phyloP scores from a whole-genome alignment of 2,888 invertebrate genomes.

The Entomobrya multifasciata region DNA sequence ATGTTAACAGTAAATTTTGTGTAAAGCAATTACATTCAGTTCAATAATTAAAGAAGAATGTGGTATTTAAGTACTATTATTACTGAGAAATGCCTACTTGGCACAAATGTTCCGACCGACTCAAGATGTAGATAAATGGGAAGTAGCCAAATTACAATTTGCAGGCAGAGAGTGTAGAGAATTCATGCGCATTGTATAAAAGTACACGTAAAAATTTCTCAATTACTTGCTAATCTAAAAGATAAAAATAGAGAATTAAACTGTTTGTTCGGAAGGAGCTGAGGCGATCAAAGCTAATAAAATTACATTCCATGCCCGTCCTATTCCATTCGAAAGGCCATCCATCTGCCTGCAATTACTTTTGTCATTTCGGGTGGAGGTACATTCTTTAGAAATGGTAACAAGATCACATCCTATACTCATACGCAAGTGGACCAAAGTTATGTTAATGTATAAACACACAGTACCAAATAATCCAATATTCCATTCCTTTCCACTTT shows the following conservation, averaged over 20 bases:
- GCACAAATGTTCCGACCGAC: too few relatives aligned
- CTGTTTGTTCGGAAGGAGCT: neutral
- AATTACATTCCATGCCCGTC: slow-evolving; percentile 58
- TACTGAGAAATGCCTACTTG: too few relatives aligned
- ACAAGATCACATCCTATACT: too few relatives aligned
- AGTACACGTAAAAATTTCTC: neutral
- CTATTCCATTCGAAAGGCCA: slow-evolving; percentile 54
- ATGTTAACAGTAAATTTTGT: slow-evolving; percentile 23
- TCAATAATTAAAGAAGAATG: slow-evolving; percentile 29
- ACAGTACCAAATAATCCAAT: slow-evolving; percentile 63
- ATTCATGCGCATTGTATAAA: too few relatives aligned
- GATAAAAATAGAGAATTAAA: slow-evolving; percentile 19
- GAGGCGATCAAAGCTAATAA: slow-evolving; percentile 56
- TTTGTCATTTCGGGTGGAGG: slow-evolving; percentile 1
- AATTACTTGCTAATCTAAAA: slow-evolving; percentile 7
- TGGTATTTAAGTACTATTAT: too few relatives aligned
- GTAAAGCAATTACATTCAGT: slow-evolving; percentile 24
- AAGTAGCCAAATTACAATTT: too few relatives aligned
- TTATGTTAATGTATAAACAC: too few relatives aligned
- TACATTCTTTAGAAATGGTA: neutral
- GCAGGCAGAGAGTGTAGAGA: too few relatives aligned
- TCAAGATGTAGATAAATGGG: too few relatives aligned
- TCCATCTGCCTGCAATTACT: slow-evolving; percentile 55
- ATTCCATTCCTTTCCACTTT: slow-evolving; percentile 26
- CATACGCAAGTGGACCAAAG: too few relatives aligned